Base-by-base conservation (phyloP, 1,140 invertebrate genomes). In the Drepana arcuata region DNA sequence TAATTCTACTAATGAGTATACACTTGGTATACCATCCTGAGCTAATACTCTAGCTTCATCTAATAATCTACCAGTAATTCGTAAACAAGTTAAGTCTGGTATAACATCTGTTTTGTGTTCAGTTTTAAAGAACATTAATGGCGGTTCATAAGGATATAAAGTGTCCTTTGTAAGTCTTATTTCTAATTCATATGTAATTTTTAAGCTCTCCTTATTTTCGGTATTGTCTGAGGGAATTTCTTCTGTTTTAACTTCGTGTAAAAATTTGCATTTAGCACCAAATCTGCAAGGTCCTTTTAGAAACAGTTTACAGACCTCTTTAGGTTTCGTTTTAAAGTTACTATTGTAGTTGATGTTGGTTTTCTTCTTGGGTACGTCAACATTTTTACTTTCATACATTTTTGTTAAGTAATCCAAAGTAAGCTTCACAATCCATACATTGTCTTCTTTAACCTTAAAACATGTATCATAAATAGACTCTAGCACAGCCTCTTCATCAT, bases 401-500 rank as follows among this genome's bases (percentile, higher is more conserved):
- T 87, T 84, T 5, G 88, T 66, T 51, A 92, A 73, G 73, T 92
- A 92, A 51, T 91, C 85, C 29, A 92, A 70, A 51, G 87, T 85
- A 28, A 92, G 68, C 47, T 85, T 87, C 0, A 92, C 64, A 43
- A 82, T 85, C 91, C 91, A 93, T 16, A 92, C 82, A 43, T 81
- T 68, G 60, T 88, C 87, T 24, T 91, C 88, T 63, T 89, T 90
- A 46, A 90, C 88, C 60, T 80, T 75, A 67, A 91, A 92, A 14
- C 77, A 82, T 33, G 83, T 72, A 34, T 90, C 90, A 65, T 92
- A 93, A 42, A 93, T 93, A 23, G 91, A 91, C 67, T 91, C 85
- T 16, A 93, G 67, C 1, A 89, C 89, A 49, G 86, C 86, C 69
- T 89, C 90, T 68, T 93, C 92, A 36, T 92, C 90, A 4, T 58